Percentiles rank a stretch among this genome's conserved stretches.
These are phyloP conservation scores for Entomyzon cyanotis DNA, from an alignment of 2,113 vertebrate genomes.

Conservation along the genomic window DNA sequence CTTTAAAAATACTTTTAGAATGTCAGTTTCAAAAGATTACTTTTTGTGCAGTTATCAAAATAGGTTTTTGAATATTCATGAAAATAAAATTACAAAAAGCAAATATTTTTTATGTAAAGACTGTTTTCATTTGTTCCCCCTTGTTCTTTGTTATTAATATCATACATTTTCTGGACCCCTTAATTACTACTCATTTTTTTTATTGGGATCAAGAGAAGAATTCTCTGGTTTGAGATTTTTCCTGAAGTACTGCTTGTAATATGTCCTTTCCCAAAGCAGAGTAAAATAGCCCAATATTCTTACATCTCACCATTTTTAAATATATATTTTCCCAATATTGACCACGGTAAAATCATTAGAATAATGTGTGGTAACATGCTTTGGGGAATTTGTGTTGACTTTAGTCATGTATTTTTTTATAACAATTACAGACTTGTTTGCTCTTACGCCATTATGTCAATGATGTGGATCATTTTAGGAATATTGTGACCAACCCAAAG, in stretches of 20 bases:
- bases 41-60: background rate
- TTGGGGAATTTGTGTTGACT: background rate
- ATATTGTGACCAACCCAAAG: background rate
- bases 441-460: accelerated
- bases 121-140: background rate
- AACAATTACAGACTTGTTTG: background rate
- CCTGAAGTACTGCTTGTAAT: background rate
- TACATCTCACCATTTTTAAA: background rate
- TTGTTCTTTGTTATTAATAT: background rate
- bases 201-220: background rate
- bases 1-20: background rate
- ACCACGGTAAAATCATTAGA: background rate
- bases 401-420: background rate
- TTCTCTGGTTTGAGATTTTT: background rate
- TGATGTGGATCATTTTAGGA: background rate
- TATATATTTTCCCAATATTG: background rate
- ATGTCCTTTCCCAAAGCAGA: background rate
- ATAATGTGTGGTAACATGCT: background rate
- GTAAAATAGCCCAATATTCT: background rate
- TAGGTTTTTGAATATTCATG: background rate
- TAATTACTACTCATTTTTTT: background rate
- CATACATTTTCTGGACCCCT: background rate
- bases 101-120: background rate
- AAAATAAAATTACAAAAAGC: background rate
- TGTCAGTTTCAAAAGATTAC: background rate